Conservation (phyloP, 2,797 vertebrate genomes). For the Semaprochilodus insignis region DNA sequence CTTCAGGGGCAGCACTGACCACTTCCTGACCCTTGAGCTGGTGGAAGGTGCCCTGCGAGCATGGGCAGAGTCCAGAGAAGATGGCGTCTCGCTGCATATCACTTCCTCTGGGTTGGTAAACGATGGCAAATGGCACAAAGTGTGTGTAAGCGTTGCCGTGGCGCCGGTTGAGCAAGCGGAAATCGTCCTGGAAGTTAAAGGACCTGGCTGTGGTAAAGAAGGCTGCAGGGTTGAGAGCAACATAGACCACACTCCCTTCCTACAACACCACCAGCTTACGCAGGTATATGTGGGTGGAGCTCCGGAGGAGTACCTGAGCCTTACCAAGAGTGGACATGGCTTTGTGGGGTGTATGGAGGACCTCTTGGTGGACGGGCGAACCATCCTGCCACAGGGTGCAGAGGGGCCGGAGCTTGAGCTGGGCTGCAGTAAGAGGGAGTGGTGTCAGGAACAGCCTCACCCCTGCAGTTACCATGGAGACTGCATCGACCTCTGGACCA, state of each 20-base stretch:
- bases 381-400: slow-evolving; percentile 75
- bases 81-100: slow-evolving; percentile 63
- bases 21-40: slow-evolving; percentile 83
- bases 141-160: slow-evolving; percentile 63
- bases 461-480: slow-evolving; percentile 82
- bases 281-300: slow-evolving; percentile 77
- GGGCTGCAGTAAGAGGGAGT: slow-evolving; percentile 86
- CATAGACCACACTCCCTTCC: slow-evolving; percentile 47
- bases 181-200: slow-evolving; percentile 79
- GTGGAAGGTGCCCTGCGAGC: slow-evolving; percentile 74
- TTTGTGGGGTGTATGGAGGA: slow-evolving; percentile 93
- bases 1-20: slow-evolving; percentile 73
- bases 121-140: slow-evolving; percentile 86
- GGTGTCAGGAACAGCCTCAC: slow-evolving; percentile 77
- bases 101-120: slow-evolving; percentile 70
- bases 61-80: slow-evolving; percentile 65
- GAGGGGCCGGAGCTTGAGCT: slow-evolving; percentile 51
- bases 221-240: slow-evolving; percentile 67
- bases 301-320: slow-evolving; percentile 67
- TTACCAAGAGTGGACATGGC: slow-evolving; percentile 63
- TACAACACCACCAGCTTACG: slow-evolving; percentile 61
- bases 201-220: slow-evolving; percentile 74
- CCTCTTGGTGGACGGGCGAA: slow-evolving; percentile 77
- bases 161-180: slow-evolving; percentile 42
- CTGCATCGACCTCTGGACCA: slow-evolving; percentile 91